These are phyloP conservation scores for Glaucidium brasilianum DNA, from an alignment of 2,113 vertebrate genomes.

Conservation along the genomic window DNA sequence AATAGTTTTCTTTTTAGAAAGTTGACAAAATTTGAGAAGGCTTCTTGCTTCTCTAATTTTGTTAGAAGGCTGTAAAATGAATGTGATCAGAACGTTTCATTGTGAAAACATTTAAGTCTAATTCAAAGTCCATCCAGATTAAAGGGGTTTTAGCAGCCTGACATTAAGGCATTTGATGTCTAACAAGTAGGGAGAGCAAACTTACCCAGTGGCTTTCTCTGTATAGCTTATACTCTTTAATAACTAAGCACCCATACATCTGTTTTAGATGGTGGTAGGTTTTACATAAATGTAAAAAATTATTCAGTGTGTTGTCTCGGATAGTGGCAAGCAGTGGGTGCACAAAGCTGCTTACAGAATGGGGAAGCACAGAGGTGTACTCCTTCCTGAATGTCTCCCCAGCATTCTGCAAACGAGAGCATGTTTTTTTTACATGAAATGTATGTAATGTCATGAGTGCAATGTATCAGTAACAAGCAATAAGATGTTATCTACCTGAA, in stretches of 20 bases:
- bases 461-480: not conserved
- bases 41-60: not conserved
- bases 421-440: not conserved
- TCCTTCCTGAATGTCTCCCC: too few species aligned
- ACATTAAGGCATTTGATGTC: not conserved
- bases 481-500: not conserved
- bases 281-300: not conserved
- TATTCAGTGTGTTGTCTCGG: accelerated
- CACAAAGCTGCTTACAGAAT: not conserved
- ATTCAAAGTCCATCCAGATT: not conserved
- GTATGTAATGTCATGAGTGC: not conserved
- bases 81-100: not conserved
- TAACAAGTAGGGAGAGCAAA: not conserved
- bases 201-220: not conserved
- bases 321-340: accelerated
- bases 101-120: not conserved
- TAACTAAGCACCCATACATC: not conserved
- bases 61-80: not conserved
- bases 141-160: not conserved
- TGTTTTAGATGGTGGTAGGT: not conserved
- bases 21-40: not conserved
- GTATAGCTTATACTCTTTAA: not conserved
- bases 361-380: not conserved
- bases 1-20: not conserved
- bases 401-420: not conserved